phyloP scores from a whole-genome alignment of 2,888 invertebrate species.

The Hirtodrosophila confusa region DNA sequence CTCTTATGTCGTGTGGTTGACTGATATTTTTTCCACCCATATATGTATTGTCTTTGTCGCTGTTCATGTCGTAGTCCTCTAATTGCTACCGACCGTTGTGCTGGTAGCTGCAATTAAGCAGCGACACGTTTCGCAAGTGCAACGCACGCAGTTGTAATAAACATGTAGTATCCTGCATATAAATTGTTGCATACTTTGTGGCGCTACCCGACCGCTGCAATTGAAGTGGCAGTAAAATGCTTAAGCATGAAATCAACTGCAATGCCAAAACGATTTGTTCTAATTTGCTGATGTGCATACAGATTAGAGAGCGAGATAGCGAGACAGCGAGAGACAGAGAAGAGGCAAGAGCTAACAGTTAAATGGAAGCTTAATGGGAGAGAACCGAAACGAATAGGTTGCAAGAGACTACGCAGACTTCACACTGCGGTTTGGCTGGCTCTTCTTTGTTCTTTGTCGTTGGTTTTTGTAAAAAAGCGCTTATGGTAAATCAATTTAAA shows the following conservation, averaged over 20 bases:
- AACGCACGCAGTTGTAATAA: constrained; percentile 63
- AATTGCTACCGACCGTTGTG: constrained; percentile 61
- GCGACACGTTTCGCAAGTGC: constrained; percentile 60
- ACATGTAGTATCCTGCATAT: constrained; percentile 59
- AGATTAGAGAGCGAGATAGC: constrained; percentile 44
- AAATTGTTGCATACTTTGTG: constrained; percentile 58
- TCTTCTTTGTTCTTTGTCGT: constrained; percentile 27
- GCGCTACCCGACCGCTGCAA: constrained; percentile 4
- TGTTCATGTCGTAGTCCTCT: constrained; percentile 43
- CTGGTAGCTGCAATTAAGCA: constrained; percentile 63
- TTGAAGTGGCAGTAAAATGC: constrained; percentile 42
- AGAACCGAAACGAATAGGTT: constrained; percentile 13
- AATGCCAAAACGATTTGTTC: constrained; percentile 62
- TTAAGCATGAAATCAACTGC: constrained; percentile 68
- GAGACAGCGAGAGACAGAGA: neutral
- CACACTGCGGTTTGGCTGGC: constrained; percentile 14
- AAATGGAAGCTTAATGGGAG: constrained; percentile 18
- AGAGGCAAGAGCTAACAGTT: constrained; percentile 21
- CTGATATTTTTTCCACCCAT: constrained; percentile 38
- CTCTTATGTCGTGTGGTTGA: constrained; percentile 58
- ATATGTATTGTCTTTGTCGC: constrained; percentile 9
- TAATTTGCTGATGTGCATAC: constrained; percentile 73
- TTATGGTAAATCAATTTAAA: constrained; percentile 79
- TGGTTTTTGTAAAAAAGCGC: constrained; percentile 37
- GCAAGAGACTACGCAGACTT: constrained; percentile 13